Evolutionary conservation across 2,113 vertebrate genomes (phyloP), one percentile per base, ranked within the genome.

Genomic region (Passer montanus): DNA sequence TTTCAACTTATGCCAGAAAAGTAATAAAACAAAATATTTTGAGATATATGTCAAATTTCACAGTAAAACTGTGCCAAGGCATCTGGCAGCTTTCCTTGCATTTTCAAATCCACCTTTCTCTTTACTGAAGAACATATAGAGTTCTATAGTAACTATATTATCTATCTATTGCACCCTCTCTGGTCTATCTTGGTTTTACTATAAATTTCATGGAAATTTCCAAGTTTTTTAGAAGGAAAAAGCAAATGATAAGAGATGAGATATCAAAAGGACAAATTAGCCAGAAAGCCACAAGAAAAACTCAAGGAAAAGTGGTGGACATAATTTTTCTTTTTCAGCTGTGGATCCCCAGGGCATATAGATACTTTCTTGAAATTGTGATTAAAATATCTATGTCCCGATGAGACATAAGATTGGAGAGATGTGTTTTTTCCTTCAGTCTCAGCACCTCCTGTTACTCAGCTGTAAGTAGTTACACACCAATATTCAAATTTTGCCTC

Each of bases 161-260:
- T 11, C 5, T 62, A 39, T 9, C 24, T 28, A 43, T 17, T 33
- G 5, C 8, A 23, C 5, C 10, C 6, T 52, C 44, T 75, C 39
- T 39, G 9, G 19, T 75, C 18, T 39, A 63, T 17, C 26, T 75
- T 53, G 2, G 9, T 35, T 8, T 46, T 43, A 66, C 11, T 28
- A 17, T 68, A 21, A 85, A 58, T 50, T 67, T 66, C 31, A n/a
- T 31, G 7, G 53, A 55, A 53, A 43, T 49, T 75, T 74, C 15
- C 43, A 35, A 50, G 18, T 41, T 78, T 24, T 31, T 28, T 55
- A 37, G 22, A 75, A 78, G 56, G 14, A 41, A 85, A 52, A 58
- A 53, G 1, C 2, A 9, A 23, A 5, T 13, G 3, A 8, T 33
- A 77, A 55, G 23, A 66, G 12, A 21, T 1, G 5, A 80, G 3